Evolutionary conservation across 2,797 vertebrate species (phyloP), one percentile per base, ranked within the genome.

Genomic region (Paedocypris micromegethes): DNA sequence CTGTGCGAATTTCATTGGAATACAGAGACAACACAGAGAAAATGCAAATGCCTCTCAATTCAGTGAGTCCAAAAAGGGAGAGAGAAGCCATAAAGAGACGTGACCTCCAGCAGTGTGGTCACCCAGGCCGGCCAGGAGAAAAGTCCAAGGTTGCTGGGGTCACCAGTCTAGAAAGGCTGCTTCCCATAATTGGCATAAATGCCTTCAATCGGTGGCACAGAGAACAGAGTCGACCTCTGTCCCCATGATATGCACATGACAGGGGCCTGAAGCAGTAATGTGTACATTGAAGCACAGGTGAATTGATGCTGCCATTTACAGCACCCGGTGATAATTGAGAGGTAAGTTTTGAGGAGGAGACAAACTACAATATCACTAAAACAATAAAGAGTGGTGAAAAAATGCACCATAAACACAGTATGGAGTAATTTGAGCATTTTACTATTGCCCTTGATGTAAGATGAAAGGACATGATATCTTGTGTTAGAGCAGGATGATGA

Each of bases 141-240:
- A 69, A 89, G 90, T 88, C 89, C 81, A 87, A 89, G 89, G 86
- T 84, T 89, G 89, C 89, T 91, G 88, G 94, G 91, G 91, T 94
- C 91, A 90, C 88, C 90, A 86, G 88, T 88, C 89, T 87, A 83
- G 86, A 86, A 84, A 90, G 89, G 90, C 90, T 89, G 89, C 88
- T 89, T 89, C 89, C 90, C 85, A 86, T 88, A 64, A 72, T 63
- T 70, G 89, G 85, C 86, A 92, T 89, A 87, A 90, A 68, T 79
- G 55, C 89, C 89, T 89, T 91, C 86, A 82, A 86, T 90, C 89
- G 91, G 85, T 87, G 79, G 83, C 89, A 89, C 88, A 86, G 90
- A 92, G 90, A 88, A 86, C 86, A 89, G 85, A 88, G 85, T 88
- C 93, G 92, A 94, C 91, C 91, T 88, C 89, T 92, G 90, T 85